These are phyloP conservation scores for Cataglyphis hispanica DNA, from an alignment of 1,140 invertebrate genomes.

Conservation along the genomic window DNA sequence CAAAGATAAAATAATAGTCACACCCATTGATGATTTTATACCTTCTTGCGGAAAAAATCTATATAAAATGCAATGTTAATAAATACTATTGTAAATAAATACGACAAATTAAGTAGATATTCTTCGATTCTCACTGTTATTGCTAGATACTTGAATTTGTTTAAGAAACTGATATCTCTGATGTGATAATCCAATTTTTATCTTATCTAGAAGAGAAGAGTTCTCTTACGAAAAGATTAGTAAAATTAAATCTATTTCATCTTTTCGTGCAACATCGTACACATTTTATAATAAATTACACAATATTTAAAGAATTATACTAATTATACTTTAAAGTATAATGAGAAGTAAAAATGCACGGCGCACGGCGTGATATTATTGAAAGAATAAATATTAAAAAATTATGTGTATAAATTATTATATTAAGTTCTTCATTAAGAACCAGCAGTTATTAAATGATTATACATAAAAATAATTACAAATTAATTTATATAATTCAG, in stretches of 20 bases:
- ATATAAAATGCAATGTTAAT: neutral
- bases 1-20: neutral
- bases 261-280: neutral
- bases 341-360: neutral
- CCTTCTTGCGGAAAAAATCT: neutral
- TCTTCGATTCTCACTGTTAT: neutral
- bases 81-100: slow-evolving; percentile 4
- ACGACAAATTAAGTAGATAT: neutral
- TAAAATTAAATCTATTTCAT: neutral
- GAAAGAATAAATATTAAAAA: neutral
- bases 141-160: neutral
- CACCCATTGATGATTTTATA: neutral
- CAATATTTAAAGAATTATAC: neutral
- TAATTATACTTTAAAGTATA: neutral
- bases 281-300: neutral
- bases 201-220: neutral
- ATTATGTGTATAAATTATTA: neutral
- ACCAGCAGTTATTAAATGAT: neutral
- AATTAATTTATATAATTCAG: neutral
- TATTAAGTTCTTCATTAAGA: neutral
- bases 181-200: neutral
- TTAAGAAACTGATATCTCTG: neutral
- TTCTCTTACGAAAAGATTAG: neutral
- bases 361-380: neutral
- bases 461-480: neutral